Evolutionary conservation across 1,140 invertebrate genomes (phyloP).

Genomic region (Macrotrachela quadricornifera): DNA sequence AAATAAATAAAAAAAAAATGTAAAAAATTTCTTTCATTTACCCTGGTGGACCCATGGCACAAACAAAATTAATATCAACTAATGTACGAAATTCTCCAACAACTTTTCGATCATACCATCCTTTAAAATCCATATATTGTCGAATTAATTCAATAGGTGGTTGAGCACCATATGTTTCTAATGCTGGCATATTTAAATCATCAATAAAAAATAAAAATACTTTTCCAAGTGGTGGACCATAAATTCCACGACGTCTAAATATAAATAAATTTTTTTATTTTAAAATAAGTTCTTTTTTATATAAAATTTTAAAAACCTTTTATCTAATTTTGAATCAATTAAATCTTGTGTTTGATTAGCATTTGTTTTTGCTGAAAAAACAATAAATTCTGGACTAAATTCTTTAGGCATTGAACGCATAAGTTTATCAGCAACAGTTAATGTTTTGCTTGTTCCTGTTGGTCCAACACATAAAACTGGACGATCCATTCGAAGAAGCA

Average conservation of each 20-base stretch:
- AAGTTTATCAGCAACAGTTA: conserved; percentile 29
- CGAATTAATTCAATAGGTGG: conserved; percentile 35
- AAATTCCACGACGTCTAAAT: conserved; percentile 29
- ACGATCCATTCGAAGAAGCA: conserved; percentile 15
- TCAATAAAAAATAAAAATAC: conserved; percentile 29
- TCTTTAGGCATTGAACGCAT: conserved; percentile 25
- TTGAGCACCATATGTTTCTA: conserved; percentile 27
- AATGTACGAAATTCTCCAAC: conserved; percentile 54
- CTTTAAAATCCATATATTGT: conserved; percentile 54
- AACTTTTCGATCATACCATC: conserved; percentile 47
- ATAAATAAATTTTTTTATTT: conserved; percentile 4
- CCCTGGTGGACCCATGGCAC: conserved; percentile 15
- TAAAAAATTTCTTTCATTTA: conserved; percentile 29
- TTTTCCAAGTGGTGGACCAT: conserved; percentile 31
- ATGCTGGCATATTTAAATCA: conserved; percentile 34
- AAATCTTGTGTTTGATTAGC: conserved; percentile 32
- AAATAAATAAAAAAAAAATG: conserved; percentile 29
- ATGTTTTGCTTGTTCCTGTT: conserved; percentile 31
- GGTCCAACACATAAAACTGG: conserved; percentile 28
- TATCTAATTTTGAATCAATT: conserved; percentile 32
- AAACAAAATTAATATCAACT: conserved; percentile 40
- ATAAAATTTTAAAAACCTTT: conserved; percentile 16
- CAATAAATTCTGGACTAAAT: conserved; percentile 29
- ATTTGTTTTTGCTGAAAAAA: conserved; percentile 31
- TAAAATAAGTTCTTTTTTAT: background rate